Percentiles rank a stretch among this genome's conserved stretches.
Evolutionary conservation across 2,797 vertebrate genomes (phyloP).

Genomic region (Pristis pectinata): DNA sequence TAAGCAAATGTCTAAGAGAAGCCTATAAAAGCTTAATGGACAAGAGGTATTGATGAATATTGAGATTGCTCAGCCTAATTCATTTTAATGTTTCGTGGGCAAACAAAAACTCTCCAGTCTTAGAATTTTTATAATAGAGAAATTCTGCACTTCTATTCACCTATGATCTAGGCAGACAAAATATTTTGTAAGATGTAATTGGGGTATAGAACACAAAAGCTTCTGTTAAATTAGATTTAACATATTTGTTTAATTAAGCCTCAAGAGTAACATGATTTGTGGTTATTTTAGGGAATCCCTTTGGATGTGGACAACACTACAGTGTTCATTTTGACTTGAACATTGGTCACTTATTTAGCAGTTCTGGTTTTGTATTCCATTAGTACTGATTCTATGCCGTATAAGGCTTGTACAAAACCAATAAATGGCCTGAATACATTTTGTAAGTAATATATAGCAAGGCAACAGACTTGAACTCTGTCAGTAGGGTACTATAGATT

Average conservation of each 20-base stretch:
- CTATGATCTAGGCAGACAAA: neutral
- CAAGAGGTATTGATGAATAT: slow-evolving; percentile 26
- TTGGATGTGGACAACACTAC: neutral
- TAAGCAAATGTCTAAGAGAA: neutral
- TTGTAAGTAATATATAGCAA: slow-evolving; percentile 30
- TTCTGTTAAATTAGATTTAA: neutral
- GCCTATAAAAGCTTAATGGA: neutral
- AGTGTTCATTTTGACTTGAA: neutral
- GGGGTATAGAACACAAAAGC: neutral
- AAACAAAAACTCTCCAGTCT: slow-evolving; percentile 52
- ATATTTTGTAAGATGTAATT: neutral
- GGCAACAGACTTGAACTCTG: slow-evolving; percentile 26
- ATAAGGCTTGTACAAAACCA: slow-evolving; percentile 28
- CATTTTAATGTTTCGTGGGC: slow-evolving; percentile 50
- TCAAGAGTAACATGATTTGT: neutral
- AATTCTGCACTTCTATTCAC: neutral
- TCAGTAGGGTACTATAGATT: slow-evolving; percentile 48
- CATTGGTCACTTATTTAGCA: slow-evolving; percentile 5
- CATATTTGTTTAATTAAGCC: neutral
- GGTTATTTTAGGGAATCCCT: neutral
- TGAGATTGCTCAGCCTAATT: neutral
- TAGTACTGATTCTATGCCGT: slow-evolving; percentile 27
- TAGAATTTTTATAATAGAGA: neutral
- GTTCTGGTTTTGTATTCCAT: slow-evolving; percentile 36
- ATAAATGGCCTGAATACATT: slow-evolving; percentile 6